Evolutionary conservation across 2,888 invertebrate species (phyloP), one percentile per base, ranked within the genome.

Genomic region (Thecophora atra): DNA sequence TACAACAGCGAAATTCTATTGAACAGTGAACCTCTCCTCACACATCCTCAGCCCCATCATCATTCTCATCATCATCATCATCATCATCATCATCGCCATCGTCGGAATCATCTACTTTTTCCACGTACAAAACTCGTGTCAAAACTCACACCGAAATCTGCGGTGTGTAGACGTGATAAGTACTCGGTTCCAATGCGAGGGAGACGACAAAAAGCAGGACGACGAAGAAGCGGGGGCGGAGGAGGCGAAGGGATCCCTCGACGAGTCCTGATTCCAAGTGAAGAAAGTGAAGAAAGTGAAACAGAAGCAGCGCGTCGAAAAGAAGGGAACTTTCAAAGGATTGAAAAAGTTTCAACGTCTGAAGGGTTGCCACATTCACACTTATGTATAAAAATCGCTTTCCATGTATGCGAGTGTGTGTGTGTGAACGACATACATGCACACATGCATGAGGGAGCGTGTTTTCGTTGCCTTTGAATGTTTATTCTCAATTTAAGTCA

Each of bases 211-310:
- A 42, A 4, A 44, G n/a, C n/a, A 64, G 21, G 21, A 21, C 4
- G 47, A 44, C 3, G 30, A 42, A 64, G 24, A 21, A 30, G 15
- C 8, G 19, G 54, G 63, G 19, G 65, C 60, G 68, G 60, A 54
- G 21, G 19, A 11, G 71, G 65, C 51, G 26, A 69, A 77, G 52
- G 19, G 52, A 37, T 37, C 37, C 37, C 54, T 44, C 54, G 65
- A 56, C 71, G 56, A 8, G 64, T 42, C 5, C 64, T 71, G 64
- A 64, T 63, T 63, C 42, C 42, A 24, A 21, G 42, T 8, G 42
- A 21, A 19, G 15, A 63, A 63, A 47, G 17, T 47, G 11, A 47
- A n/a, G 47, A 17, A n/a, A 47, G 47, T 56, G 7, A 24, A n/a
- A n/a, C n/a, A n/a, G n/a, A n/a, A n/a, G n/a, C n/a, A n/a, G n/a